Percentiles rank a stretch among this genome's conserved stretches.
These are phyloP conservation scores for Drosophila willistoni DNA, from an alignment of 1,140 invertebrate genomes.

Conservation along the genomic window DNA sequence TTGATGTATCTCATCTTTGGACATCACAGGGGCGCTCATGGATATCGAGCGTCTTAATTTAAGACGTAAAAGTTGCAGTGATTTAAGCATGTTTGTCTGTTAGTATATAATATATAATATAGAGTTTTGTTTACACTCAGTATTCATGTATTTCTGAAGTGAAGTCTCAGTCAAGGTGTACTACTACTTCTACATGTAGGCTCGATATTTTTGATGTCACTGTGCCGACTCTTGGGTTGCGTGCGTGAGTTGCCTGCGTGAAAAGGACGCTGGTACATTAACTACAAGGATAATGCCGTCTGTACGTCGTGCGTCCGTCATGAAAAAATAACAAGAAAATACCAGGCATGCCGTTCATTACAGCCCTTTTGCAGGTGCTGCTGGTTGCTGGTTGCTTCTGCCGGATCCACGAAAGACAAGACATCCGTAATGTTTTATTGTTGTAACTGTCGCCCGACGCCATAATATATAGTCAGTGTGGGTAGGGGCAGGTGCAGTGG, in stretches of 20 bases:
- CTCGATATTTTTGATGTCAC: conserved; percentile 27
- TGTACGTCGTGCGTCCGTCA: conserved; percentile 33
- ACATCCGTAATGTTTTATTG: conserved; percentile 80
- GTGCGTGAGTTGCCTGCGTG: conserved; percentile 58
- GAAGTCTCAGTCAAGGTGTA: neutral
- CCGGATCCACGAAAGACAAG: conserved; percentile 50
- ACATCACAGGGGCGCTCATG: neutral
- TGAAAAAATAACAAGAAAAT: conserved; percentile 79
- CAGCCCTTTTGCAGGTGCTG: conserved; percentile 53
- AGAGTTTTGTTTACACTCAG: neutral
- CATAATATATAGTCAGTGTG: conserved; percentile 76
- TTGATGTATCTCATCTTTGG: conserved; percentile 34
- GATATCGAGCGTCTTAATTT: neutral
- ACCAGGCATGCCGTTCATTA: conserved; percentile 74
- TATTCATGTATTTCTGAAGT: neutral
- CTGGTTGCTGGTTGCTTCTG: conserved; percentile 6
- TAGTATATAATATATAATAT: neutral
- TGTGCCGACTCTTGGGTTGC: conserved; percentile 28
- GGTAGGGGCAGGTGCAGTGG: conserved; percentile 59
- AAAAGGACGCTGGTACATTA: conserved; percentile 58
- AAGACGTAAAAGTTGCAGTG: neutral
- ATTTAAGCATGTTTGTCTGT: neutral
- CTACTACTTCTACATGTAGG: neutral
- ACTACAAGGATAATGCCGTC: conserved; percentile 73
- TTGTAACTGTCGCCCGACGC: conserved; percentile 74